Base-by-base conservation (phyloP, 2,888 invertebrate genomes). In the Slavum lentiscoides region DNA sequence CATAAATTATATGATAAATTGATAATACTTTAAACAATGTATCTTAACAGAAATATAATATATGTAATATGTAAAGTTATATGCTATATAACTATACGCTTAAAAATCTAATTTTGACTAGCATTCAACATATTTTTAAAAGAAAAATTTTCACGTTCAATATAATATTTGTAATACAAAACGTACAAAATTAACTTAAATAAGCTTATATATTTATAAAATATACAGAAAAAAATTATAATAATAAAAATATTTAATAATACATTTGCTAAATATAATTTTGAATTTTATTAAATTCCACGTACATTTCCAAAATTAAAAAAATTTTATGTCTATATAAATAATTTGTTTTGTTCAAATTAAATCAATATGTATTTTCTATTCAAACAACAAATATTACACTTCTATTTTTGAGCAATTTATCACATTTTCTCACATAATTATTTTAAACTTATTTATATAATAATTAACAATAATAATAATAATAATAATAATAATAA, bases 81-180 rank as follows among this genome's bases (percentile, higher is more conserved):
- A 61, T 49, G 61, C 9, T 30, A 55, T 59, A 64, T 69, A 30
- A n/a, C n/a, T 55, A 39, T 64, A 64, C 19, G 39, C 23, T 70
- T 80, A 55, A 59, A 64, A 69, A 80, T 30, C 70, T 80, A 70
- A 80, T 62, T 80, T 80, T 80, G 70, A 80, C 70, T 80, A 80
- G 77, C 58, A 55, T 70, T 80, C 64, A 64, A 80, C 77, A 80
- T 70, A 80, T 80, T 70, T 53, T 19, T 49, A 55, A 55, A 37
- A 58, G 21, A 74, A 67, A 69, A 77, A 69, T 69, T 61, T 77
- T 69, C 4, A 69, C 62, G 62, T 62, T 69, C n/a, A 53, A 62
- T 62, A 73, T 43, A 73, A 9, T 43, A 66, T 69, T 37, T 61
- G 70, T 55, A 70, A 62, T 80, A 70, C 61, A 80, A 74, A 77